phyloP scores from a whole-genome alignment of 2,113 vertebrate species.

The Arvicanthis niloticus region DNA sequence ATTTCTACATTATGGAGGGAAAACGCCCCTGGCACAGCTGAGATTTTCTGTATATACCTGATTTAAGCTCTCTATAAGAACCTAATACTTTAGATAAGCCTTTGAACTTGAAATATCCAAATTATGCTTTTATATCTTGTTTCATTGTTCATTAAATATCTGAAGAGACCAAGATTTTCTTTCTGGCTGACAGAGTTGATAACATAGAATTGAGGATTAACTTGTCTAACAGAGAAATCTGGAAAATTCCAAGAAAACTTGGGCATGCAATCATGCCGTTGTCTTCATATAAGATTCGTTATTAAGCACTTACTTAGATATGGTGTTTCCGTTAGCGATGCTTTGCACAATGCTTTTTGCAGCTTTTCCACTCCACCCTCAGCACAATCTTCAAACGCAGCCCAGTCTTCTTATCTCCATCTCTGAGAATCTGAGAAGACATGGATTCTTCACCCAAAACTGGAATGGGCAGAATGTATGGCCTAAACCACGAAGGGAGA shows the following conservation, averaged over 20 bases:
- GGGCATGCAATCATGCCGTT: conserved; percentile 50
- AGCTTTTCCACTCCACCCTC: neutral
- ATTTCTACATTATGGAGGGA: neutral
- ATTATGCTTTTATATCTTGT: conserved; percentile 56
- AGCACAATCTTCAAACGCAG: conserved; percentile 18
- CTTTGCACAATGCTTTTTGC: conserved; percentile 2
- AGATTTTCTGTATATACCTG: conserved; percentile 63
- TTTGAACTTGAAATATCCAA: conserved; percentile 70
- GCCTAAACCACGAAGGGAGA: neutral
- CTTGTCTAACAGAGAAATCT: conserved; percentile 72
- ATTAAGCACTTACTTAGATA: conserved; percentile 54
- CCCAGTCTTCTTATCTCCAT: conserved; percentile 9
- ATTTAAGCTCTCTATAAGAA: conserved; percentile 67
- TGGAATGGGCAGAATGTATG: neutral
- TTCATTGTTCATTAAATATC: conserved; percentile 74
- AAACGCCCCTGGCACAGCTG: neutral
- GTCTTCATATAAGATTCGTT: conserved; percentile 68
- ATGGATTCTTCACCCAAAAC: neutral
- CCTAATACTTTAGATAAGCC: conserved; percentile 63
- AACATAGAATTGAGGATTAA: conserved; percentile 73
- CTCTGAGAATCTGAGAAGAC: neutral
- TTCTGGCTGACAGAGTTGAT: conserved; percentile 62
- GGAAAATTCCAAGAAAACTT: conserved; percentile 60
- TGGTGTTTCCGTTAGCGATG: conserved; percentile 5
- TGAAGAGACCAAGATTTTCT: conserved; percentile 53